These are phyloP conservation scores for Pachyuromys duprasi DNA, from an alignment of 2,797 vertebrate genomes.

Conservation along the genomic window DNA sequence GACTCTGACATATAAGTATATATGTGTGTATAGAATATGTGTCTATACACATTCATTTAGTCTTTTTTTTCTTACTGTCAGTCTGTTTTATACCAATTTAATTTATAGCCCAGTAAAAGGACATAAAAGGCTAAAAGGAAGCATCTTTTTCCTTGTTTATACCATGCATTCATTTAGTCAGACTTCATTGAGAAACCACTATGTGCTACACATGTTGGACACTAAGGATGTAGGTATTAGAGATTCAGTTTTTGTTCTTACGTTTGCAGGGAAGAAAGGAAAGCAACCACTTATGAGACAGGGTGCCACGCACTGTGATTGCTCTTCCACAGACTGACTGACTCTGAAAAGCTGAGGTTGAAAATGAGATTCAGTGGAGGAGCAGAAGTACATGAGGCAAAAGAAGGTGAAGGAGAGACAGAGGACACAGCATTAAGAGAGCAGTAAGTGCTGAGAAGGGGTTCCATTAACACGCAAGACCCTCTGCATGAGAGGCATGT, in stretches of 20 bases:
- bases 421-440: constrained; percentile 6
- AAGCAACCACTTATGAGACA: background rate
- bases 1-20: background rate
- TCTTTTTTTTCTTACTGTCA: background rate
- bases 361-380: constrained; percentile 60
- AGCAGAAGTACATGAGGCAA: constrained; percentile 63
- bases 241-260: background rate
- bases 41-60: background rate
- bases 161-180: background rate
- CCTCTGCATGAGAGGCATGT: constrained; percentile 9
- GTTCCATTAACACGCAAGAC: constrained; percentile 13
- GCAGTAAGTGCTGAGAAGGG: background rate
- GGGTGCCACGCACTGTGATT: background rate
- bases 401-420: constrained; percentile 73
- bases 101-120: background rate
- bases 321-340: background rate
- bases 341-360: constrained; percentile 31
- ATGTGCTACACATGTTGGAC: background rate
- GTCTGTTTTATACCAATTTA: background rate
- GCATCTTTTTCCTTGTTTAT: background rate
- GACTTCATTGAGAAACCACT: background rate
- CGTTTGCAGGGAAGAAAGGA: background rate
- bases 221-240: background rate
- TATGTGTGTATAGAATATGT: background rate
- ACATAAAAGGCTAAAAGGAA: background rate